Base-by-base conservation (phyloP, 2,888 invertebrate species). In the Mayetiola destructor region DNA sequence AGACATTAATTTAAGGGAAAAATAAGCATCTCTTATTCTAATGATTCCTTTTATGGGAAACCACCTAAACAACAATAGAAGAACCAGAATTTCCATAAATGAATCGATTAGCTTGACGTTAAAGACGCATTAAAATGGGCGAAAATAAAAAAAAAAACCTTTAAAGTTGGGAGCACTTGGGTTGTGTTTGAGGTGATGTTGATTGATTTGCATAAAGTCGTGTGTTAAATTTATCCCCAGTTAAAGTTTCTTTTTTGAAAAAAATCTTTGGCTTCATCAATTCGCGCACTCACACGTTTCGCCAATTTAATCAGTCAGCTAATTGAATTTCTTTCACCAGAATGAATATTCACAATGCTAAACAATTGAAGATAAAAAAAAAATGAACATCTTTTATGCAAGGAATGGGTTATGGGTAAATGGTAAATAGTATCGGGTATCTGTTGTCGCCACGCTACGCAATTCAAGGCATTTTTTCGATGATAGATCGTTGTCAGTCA, bases 91-190 rank as follows among this genome's bases (percentile, higher is more conserved):
- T 23, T 9, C 9, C 48, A 2, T 2, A 48, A 48, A 27, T 48
- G 48, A 48, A 48, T 48, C 48, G 48, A 48, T 48, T 48, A 48
- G 27, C 48, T 48, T 9, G 48, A n/a, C n/a, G 48, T 48, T 23
- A 48, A 48, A 40, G 18, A 39, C n/a, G n/a, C n/a, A n/a, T n/a
- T n/a, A n/a, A n/a, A n/a, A 3, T 12, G n/a, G n/a, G 27, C 16
- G 9, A 27, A n/a, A 18, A 39, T 27, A 48, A 27, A n/a, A n/a
- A n/a, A n/a, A n/a, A n/a, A n/a, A n/a, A n/a, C n/a, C n/a, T n/a
- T 39, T 39, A 5, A 9, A 39, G 3, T 39, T 3, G 18, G 20
- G 16, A 3, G 3, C 3, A n/a, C n/a, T n/a, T n/a, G 20, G 21
- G 21, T 42, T 40, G 6, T 40, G 39, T 20, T 23, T 23, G 23